Evolutionary conservation across 2,888 invertebrate genomes (phyloP).

Genomic region (Drosophila fulvimacula): DNA sequence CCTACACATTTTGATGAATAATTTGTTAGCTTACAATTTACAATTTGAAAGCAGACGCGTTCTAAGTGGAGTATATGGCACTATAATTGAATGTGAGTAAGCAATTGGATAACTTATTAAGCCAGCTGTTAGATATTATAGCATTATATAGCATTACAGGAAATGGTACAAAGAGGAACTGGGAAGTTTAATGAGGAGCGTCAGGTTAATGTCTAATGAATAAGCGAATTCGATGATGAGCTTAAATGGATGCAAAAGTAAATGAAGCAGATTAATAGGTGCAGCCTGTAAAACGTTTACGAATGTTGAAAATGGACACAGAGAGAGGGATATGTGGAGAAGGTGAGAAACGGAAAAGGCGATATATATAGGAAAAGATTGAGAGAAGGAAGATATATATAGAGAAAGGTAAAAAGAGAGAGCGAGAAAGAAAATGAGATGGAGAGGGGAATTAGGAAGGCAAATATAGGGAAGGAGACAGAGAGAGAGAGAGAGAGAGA

Average conservation of each 20-base stretch:
- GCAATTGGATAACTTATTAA: neutral
- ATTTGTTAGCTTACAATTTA: constrained; percentile 9
- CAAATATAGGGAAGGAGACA: neutral
- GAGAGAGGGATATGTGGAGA: neutral
- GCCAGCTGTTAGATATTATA: constrained; percentile 18
- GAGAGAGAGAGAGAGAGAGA: neutral
- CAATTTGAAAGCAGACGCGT: constrained; percentile 7
- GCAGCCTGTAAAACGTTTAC: neutral
- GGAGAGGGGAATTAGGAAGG: too few species aligned
- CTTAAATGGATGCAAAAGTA: too few species aligned
- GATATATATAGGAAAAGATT: neutral
- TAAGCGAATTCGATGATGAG: too few species aligned
- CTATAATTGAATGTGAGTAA: constrained; percentile 17
- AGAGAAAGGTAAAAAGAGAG: neutral
- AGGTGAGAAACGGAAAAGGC: neutral
- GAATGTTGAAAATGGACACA: neutral
- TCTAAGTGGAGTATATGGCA: constrained; percentile 7
- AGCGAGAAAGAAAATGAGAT: neutral
- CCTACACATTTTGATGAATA: constrained; percentile 23
- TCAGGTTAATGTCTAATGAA: too few species aligned
- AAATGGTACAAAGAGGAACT: neutral
- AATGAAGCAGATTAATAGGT: too few species aligned
- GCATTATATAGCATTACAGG: neutral
- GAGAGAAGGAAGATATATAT: neutral
- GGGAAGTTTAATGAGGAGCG: neutral